Evolutionary conservation across 2,797 vertebrate genomes (phyloP).

Genomic region (Oreonectes daqikongensis): DNA sequence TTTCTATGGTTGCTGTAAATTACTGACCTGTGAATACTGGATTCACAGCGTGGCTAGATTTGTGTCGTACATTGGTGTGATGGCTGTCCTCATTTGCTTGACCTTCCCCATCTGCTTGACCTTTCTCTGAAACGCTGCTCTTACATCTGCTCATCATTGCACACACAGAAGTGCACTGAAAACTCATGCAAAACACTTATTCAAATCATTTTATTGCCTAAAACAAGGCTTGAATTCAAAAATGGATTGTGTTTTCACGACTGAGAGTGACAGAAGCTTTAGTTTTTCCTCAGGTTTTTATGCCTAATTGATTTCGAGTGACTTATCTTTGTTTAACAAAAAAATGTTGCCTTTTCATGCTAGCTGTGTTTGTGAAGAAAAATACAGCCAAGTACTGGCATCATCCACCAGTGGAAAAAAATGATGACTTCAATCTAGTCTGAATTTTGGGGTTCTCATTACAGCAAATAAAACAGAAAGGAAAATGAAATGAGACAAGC

Average conservation of each 20-base stretch:
- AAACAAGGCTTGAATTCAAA: not conserved
- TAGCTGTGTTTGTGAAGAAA: not conserved
- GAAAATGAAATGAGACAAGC: slow-evolving; percentile 63
- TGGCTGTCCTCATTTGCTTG: slow-evolving; percentile 54
- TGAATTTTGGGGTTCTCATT: slow-evolving; percentile 61
- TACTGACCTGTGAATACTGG: slow-evolving; percentile 50
- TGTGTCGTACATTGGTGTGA: slow-evolving; percentile 36
- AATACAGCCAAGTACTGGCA: slow-evolving; percentile 55
- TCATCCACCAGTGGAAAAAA: slow-evolving; percentile 66
- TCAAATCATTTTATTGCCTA: not conserved
- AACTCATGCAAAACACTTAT: not conserved
- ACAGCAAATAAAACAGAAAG: slow-evolving; percentile 61
- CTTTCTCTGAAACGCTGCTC: slow-evolving; percentile 53
- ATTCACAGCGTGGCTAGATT: slow-evolving; percentile 43
- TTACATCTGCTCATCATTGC: slow-evolving; percentile 61
- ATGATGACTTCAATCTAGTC: slow-evolving; percentile 65
- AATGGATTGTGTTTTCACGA: not conserved
- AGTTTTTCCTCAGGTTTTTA: slow-evolving; percentile 37
- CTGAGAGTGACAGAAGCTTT: slow-evolving; percentile 1
- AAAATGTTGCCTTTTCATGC: slow-evolving; percentile 29
- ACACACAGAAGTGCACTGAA: slow-evolving; percentile 43
- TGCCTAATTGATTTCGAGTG: slow-evolving; percentile 58
- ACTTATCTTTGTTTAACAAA: slow-evolving; percentile 56
- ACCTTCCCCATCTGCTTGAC: slow-evolving; percentile 44
- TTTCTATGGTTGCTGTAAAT: no score